These are phyloP conservation scores for Albula glossodonta DNA, from an alignment of 2,113 vertebrate species.

Conservation along the genomic window DNA sequence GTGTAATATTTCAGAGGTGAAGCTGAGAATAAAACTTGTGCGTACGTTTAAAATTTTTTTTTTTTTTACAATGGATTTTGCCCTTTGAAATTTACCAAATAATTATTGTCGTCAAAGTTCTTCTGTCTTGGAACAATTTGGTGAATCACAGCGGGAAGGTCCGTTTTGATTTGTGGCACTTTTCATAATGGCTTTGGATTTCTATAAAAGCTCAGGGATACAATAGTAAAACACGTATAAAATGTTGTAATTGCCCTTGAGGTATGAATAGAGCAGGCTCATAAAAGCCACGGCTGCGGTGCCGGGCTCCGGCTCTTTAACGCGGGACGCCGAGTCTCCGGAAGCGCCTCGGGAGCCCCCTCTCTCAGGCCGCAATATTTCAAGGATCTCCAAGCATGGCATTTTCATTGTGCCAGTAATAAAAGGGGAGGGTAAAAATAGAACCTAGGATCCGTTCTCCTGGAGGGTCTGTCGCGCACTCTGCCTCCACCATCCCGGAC, in stretches of 20 bases:
- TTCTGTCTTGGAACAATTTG: background rate
- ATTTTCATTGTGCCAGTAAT: constrained; percentile 30
- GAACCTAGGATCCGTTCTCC: constrained; percentile 5
- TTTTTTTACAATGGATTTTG: background rate
- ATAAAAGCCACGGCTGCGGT: background rate
- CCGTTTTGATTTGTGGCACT: background rate
- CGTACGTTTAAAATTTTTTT: background rate
- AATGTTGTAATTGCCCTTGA: background rate
- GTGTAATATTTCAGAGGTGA: background rate
- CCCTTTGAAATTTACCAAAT: background rate
- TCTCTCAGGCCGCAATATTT: constrained; percentile 3
- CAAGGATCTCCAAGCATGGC: constrained; percentile 15
- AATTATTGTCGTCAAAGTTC: background rate
- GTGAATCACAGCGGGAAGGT: background rate
- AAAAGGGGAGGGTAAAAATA: constrained; percentile 23
- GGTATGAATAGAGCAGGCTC: background rate
- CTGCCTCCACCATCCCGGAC: background rate
- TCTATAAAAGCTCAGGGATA: constrained; percentile 4
- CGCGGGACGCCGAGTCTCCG: background rate
- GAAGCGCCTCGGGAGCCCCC: background rate
- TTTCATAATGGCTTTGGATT: background rate
- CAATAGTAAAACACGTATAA: background rate
- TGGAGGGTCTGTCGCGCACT: constrained; percentile 1
- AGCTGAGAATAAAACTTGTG: background rate
- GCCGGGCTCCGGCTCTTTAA: background rate